A percentile compares a stretch with the other conserved stretches of the same genome.
Conservation (phyloP, 2,888 invertebrate species). For the Plagiodera versicolora region DNA sequence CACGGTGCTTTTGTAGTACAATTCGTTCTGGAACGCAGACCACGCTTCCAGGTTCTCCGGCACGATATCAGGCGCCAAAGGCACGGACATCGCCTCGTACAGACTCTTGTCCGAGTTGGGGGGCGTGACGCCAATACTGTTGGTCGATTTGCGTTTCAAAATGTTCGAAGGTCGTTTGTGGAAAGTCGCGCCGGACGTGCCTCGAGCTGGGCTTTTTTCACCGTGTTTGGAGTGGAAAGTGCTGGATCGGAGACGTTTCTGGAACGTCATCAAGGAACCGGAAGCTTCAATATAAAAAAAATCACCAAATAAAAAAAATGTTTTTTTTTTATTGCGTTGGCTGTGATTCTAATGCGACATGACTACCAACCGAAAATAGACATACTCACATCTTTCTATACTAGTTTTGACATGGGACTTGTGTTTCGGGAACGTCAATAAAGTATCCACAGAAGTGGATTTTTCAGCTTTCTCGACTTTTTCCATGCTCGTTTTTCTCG, state of each 20-base stretch:
- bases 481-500: conserved; percentile 10
- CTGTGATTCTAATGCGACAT: too few species aligned
- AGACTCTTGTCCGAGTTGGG: not conserved
- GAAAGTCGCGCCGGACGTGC: not conserved
- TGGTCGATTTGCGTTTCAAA: conserved; percentile 11
- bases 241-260: not conserved
- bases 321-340: too few species aligned
- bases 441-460: conserved; percentile 13
- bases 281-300: too few species aligned
- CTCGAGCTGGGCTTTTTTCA: not conserved
- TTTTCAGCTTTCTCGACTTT: conserved; percentile 18
- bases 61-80: conserved; percentile 29
- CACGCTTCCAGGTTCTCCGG: conserved; percentile 35
- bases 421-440: not conserved
- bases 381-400: conserved; percentile 15
- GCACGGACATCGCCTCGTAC: not conserved
- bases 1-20: conserved; percentile 23
- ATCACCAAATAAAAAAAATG: too few species aligned
- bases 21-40: conserved; percentile 23
- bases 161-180: not conserved
- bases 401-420: not conserved
- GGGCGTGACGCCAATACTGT: conserved; percentile 13
- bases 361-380: too few species aligned
- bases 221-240: not conserved
- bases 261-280: not conserved